Evolutionary conservation across 2,888 invertebrate genomes (phyloP).

Genomic region (Empis livida): DNA sequence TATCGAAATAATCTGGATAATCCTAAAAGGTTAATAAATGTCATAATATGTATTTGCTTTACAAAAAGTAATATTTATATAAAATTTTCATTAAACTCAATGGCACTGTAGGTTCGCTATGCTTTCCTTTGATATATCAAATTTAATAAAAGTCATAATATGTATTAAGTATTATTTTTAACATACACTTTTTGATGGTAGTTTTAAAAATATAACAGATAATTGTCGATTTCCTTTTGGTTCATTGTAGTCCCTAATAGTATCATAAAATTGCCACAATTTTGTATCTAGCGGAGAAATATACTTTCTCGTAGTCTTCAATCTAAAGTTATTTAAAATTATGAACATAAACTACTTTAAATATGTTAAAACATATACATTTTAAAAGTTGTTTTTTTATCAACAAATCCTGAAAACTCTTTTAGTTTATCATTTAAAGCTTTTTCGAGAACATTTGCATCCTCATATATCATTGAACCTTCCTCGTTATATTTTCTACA

Average conservation of each 20-base stretch:
- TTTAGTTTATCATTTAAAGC: constrained; percentile 71
- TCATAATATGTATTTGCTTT: no score
- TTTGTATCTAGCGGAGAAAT: constrained; percentile 56
- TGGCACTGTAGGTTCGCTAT: no score
- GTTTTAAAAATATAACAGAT: constrained; percentile 87
- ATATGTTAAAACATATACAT: constrained; percentile 22
- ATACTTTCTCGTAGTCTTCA: constrained; percentile 30
- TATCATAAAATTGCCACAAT: constrained; percentile 73
- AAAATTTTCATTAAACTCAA: no score
- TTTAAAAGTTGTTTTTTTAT: constrained; percentile 22
- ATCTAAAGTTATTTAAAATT: constrained; percentile 3
- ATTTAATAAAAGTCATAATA: no score
- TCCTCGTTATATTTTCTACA: constrained; percentile 96
- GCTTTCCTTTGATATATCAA: no score
- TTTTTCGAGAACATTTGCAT: constrained; percentile 78
- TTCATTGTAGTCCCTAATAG: constrained; percentile 79
- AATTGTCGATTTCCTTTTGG: constrained; percentile 74
- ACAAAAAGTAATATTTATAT: no score
- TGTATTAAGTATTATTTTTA: no score
- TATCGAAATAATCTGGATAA: constrained; percentile 95
- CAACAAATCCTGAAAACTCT: constrained; percentile 51
- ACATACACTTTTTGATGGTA: constrained; percentile 71
- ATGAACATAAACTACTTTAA: constrained; percentile 4
- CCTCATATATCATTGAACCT: constrained; percentile 88
- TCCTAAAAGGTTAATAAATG: constrained; percentile 40